phyloP scores from a whole-genome alignment of 2,888 invertebrate genomes.

The Sussaba pulchella region DNA sequence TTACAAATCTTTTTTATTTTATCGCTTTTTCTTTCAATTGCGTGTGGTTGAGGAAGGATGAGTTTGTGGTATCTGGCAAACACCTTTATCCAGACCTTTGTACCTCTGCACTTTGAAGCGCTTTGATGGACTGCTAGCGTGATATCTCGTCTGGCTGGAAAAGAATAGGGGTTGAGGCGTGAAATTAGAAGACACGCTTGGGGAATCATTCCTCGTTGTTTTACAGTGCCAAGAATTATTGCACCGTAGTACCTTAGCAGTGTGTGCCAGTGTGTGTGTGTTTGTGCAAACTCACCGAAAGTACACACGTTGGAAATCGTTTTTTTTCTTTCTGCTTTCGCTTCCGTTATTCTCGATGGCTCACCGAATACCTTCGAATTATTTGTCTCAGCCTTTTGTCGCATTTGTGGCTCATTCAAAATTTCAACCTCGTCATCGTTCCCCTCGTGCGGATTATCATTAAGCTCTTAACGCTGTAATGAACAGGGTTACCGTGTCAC shows the following conservation, averaged over 20 bases:
- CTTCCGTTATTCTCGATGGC: background rate
- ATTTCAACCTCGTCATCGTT: constrained; percentile 22
- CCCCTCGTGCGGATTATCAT: background rate
- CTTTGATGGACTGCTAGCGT: background rate
- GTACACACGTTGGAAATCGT: background rate
- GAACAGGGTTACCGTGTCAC: background rate
- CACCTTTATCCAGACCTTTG: constrained; percentile 1
- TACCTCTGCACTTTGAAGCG: background rate
- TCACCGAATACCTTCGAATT: background rate
- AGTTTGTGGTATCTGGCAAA: background rate
- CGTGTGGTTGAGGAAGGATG: constrained; percentile 10
- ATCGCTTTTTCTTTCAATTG: background rate
- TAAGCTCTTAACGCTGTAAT: background rate
- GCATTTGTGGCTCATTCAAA: too few species aligned
- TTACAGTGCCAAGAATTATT: background rate
- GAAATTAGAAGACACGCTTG: constrained; percentile 75
- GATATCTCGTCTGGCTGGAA: constrained; percentile 1
- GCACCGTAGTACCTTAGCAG: too few species aligned
- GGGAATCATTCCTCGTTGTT: constrained; percentile 7
- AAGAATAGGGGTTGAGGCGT: constrained; percentile 64
- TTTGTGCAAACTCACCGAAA: constrained; percentile 12
- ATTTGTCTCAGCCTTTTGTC: background rate
- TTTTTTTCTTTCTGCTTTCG: constrained; percentile 23
- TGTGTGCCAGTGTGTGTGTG: background rate
- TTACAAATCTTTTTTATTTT: background rate